Conservation (phyloP, 2,888 invertebrate genomes). For the Apodemia mormo region DNA sequence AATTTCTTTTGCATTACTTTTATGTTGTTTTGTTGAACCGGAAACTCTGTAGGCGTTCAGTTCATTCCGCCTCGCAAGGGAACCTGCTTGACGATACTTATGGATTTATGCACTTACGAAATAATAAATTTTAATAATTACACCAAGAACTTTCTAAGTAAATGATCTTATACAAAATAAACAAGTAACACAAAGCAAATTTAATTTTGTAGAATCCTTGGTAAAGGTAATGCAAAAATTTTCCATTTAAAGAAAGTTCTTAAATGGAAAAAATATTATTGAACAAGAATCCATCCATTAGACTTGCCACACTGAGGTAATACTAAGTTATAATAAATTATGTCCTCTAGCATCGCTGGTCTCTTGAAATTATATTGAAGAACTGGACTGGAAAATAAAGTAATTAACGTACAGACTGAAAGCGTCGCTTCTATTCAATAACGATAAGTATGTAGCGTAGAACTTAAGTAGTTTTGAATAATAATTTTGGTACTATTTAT, state of each 20-base stretch:
- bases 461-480: too few relatives aligned
- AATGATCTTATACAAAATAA: background rate
- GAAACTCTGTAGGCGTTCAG: too few relatives aligned
- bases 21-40: too few relatives aligned
- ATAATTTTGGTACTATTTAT: too few relatives aligned
- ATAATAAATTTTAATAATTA: too few relatives aligned
- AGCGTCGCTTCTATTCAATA: background rate
- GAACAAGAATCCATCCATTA: slow-evolving; percentile 19
- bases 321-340: slow-evolving; percentile 22
- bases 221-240: slow-evolving; percentile 9
- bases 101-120: too few relatives aligned
- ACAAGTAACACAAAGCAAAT: background rate
- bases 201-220: slow-evolving; percentile 4
- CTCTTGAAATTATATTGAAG: background rate
- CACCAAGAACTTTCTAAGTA: too few relatives aligned
- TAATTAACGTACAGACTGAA: background rate
- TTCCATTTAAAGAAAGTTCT: slow-evolving; percentile 19
- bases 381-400: slow-evolving; percentile 2
- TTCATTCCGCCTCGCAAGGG: too few relatives aligned
- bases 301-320: background rate
- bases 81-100: too few relatives aligned
- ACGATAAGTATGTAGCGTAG: too few relatives aligned
- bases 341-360: background rate
- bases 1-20: too few relatives aligned
- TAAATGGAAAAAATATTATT: slow-evolving; percentile 6